A percentile compares a stretch with the other conserved stretches of the same genome.
phyloP scores from a whole-genome alignment of 2,888 invertebrate species.

The Leptinotarsa haldemani region DNA sequence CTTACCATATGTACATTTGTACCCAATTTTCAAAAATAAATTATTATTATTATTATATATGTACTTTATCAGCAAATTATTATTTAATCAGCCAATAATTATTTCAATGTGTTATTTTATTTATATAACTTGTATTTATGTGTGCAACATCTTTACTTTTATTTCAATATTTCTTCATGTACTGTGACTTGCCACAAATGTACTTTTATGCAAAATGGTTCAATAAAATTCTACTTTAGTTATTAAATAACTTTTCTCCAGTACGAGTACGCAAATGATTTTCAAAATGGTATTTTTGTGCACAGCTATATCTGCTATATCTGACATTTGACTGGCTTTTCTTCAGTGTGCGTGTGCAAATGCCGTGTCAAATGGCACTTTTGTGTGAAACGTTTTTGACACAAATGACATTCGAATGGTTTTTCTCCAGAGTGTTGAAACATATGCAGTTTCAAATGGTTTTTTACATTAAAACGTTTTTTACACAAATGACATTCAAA shows the following conservation, averaged over 20 bases:
- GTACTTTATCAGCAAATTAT: too few species aligned
- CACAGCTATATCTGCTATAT: slow-evolving; percentile 12
- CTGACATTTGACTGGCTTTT: slow-evolving; percentile 24
- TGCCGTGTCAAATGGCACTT: slow-evolving; percentile 15
- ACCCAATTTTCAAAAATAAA: too few species aligned
- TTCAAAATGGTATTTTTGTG: slow-evolving; percentile 1
- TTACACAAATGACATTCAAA: slow-evolving; percentile 7
- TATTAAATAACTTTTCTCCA: not conserved
- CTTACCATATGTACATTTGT: too few species aligned
- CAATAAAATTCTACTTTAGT: too few species aligned
- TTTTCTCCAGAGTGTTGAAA: slow-evolving; percentile 9
- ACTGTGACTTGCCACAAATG: too few species aligned
- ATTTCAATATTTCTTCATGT: too few species aligned
- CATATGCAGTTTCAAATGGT: not conserved
- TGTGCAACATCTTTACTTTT: too few species aligned
- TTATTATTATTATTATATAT: too few species aligned
- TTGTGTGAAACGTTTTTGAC: slow-evolving; percentile 25
- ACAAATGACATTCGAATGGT: slow-evolving; percentile 6
- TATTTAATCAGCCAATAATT: too few species aligned
- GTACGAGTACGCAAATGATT: not conserved
- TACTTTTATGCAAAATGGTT: too few species aligned
- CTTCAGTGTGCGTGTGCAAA: slow-evolving; percentile 18
- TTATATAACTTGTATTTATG: too few species aligned
- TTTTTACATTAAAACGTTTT: not conserved
- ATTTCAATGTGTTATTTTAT: too few species aligned